Base-by-base conservation (phyloP, 2,888 invertebrate species). In the Napeogenes inachia region DNA sequence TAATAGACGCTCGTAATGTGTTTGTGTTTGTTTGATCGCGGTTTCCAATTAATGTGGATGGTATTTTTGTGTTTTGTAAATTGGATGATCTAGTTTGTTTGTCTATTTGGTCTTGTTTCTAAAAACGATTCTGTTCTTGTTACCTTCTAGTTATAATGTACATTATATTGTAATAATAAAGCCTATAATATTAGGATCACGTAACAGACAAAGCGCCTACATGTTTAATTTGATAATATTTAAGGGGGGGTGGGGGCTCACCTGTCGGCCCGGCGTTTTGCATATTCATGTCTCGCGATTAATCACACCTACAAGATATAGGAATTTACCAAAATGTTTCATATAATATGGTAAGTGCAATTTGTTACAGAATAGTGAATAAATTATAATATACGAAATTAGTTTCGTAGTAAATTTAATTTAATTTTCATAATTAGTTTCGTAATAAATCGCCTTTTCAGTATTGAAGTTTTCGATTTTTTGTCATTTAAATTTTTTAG, bases 261-360 rank as follows among this genome's bases (percentile, higher is more conserved):
- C 78, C 83, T 86, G 87, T 81, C 87, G 85, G 79, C 80, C 81
- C 80, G 80, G 78, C 69, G 83, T 81, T 82, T 87, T 90, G 82
- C 86, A 90, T 90, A 90, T 90, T 90, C 89, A 90, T 87, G 81
- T 75, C 61, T 73, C 75, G 82, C 82, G 87, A 89, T 89, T 89
- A 89, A 89, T 88, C 87, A 88, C 82, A 78, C 76, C 74, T 75
- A 75, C 75, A 70, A 71, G 69, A 70, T 63, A 67, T 59, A 65
- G 64, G 63, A 60, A 57, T 60, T 57, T 56, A 60, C 50, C 59
- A 60, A 64, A 54, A 57, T 59, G 60, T 64, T 70, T 67, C 67
- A 68, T 64, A 68, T 69, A 70, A 71, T 72, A 70, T 72, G 69
- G 71, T 76, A 76, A 74, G 73, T 75, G 68, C 70, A 71, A 73